Base-by-base conservation (phyloP, 2,113 vertebrate species). In the Sinocyclocheilus anophthalmus region DNA sequence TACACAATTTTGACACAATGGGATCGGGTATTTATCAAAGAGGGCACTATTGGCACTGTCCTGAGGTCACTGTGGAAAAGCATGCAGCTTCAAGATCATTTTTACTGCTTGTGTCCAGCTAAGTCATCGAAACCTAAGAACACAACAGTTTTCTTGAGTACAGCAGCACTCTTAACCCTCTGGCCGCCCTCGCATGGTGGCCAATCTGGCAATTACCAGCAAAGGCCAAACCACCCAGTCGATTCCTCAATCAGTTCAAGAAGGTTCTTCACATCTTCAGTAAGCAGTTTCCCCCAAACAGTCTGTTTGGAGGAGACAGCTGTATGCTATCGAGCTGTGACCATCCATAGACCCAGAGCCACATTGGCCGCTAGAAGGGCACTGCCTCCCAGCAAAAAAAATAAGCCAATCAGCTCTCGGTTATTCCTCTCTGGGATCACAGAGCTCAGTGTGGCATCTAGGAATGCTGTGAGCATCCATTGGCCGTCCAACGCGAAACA, bases 401-500 rank as follows among this genome's bases (percentile, higher is more conserved):
- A 97, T 94, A 99, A 99, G 16, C 96, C 97, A 87, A 98, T 89
- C 84, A 99, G 94, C 89, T 99, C 98, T 18, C 96, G 95, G 91
- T 94, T 95, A 81, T 96, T 96, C 61, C 96, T 97, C 89, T 99
- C 97, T 18, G 94, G 94, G 85, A 99, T 94, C 61, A 97, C 89
- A 42, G 95, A 93, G 53, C 95, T 96, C 90, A 99, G 93, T 0
- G 97, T 97, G 83, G 96, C 97, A 95, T 99, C 98, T 90, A 99
- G 92, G 89, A 99, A 96, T 1, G 98, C 97, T 89, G 96, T 97
- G 86, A 99, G 94, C 95, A 99, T 99, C 98, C 98, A 99, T 89
- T 99, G 98, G 14, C 98, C 98, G 63, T 99, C 98, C 88, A 99
- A 94, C 33, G 98, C 97, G 0, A 99, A 99, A 91, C 98, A 99